Conservation (phyloP, 35 echinoderm and acorn worm species). For the Apostichopus californicus region DNA sequence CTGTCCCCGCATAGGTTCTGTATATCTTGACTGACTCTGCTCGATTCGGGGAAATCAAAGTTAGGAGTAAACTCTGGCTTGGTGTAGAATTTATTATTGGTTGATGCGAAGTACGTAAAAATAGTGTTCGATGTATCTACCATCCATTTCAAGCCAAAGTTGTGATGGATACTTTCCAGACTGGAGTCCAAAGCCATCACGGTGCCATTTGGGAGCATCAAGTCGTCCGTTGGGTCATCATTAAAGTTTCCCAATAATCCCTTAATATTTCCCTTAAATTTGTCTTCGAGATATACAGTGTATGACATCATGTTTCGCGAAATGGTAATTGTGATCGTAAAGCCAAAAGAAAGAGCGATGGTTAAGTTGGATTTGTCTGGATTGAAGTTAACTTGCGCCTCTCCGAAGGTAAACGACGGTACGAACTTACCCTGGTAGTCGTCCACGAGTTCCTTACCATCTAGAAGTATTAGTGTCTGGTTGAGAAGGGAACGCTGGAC, state of each 20-base stretch:
- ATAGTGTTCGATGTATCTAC: background rate
- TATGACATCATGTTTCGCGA: constrained; percentile 58
- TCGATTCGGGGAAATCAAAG: background rate
- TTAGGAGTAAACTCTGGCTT: constrained; percentile 4
- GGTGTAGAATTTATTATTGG: background rate
- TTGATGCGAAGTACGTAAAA: constrained; percentile 4
- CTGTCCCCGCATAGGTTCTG: background rate
- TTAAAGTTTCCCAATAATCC: constrained; percentile 76
- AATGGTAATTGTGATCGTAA: constrained; percentile 38
- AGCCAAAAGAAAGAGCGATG: constrained; percentile 28
- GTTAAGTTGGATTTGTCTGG: background rate
- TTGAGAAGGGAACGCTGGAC: constrained; percentile 43
- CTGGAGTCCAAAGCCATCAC: background rate
- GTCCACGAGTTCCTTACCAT: background rate
- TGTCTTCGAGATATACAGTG: constrained; percentile 33
- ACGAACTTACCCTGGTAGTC: background rate
- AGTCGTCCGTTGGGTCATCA: constrained; percentile 68
- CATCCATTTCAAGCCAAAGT: constrained; percentile 12
- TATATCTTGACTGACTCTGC: background rate
- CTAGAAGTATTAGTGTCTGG: background rate
- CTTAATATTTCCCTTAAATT: constrained; percentile 36
- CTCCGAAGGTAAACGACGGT: background rate
- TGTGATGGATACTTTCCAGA: background rate
- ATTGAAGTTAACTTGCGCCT: background rate
- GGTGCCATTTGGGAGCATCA: constrained; percentile 31